phyloP scores from a whole-genome alignment of 2,113 vertebrate species.

The Dicerorhinus sumatrensis region DNA sequence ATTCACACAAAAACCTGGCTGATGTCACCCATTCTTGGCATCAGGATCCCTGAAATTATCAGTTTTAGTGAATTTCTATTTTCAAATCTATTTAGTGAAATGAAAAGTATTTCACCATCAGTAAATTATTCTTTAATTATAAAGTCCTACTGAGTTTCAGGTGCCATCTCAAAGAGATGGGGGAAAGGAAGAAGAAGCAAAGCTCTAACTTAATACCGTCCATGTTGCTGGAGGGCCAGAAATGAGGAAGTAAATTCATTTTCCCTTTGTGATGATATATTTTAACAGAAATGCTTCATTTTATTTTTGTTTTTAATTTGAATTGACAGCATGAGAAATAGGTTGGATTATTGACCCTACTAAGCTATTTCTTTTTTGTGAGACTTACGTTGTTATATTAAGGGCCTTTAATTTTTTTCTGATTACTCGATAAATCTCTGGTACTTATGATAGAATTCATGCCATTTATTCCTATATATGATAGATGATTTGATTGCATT shows the following conservation, averaged over 20 bases:
- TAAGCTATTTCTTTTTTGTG: constrained; percentile 52
- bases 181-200: not conserved
- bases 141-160: constrained; percentile 8
- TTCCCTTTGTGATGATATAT: constrained; percentile 42
- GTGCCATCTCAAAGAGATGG: constrained; percentile 33
- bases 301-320: constrained; percentile 65
- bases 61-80: constrained; percentile 63
- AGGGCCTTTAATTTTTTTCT: constrained; percentile 57
- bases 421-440: constrained; percentile 56
- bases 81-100: constrained; percentile 62
- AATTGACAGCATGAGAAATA: constrained; percentile 50
- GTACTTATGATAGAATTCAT: constrained; percentile 41
- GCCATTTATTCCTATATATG: constrained; percentile 37
- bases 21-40: constrained; percentile 59
- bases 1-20: constrained; percentile 71
- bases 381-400: constrained; percentile 49
- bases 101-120: constrained; percentile 60
- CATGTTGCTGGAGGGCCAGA: not conserved
- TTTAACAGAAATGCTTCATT: constrained; percentile 53
- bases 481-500: constrained; percentile 38
- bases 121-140: constrained; percentile 54
- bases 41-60: constrained; percentile 64
- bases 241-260: constrained; percentile 37
- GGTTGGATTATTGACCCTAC: not conserved
- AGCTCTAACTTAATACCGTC: not conserved